Conservation (phyloP, 1,140 invertebrate species). For the Drosophila serrata region DNA sequence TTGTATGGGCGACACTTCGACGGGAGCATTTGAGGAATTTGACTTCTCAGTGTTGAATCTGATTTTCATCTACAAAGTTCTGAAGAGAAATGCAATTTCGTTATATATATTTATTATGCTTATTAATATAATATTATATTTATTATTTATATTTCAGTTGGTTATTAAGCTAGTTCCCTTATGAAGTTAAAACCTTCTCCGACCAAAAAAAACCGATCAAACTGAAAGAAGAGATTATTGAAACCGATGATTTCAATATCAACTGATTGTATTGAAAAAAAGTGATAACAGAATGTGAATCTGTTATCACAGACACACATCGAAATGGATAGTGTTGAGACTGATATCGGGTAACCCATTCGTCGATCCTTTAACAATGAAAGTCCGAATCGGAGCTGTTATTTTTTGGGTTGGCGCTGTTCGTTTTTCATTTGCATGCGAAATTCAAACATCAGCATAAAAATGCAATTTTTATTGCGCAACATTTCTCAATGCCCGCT, state of each 20-base stretch:
- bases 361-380: conserved; percentile 14
- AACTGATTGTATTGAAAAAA: background rate
- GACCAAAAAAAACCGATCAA: background rate
- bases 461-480: conserved; percentile 84
- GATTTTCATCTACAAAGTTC: background rate
- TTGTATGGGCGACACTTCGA: background rate
- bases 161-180: background rate
- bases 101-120: too few species aligned
- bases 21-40: background rate
- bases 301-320: background rate
- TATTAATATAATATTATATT: too few species aligned
- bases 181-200: too few species aligned
- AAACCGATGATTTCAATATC: background rate
- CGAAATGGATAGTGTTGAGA: background rate
- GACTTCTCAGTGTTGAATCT: background rate
- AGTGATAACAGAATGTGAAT: background rate
- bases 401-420: conserved; percentile 55
- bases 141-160: background rate
- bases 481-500: conserved; percentile 82
- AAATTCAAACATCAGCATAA: conserved; percentile 84
- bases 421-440: conserved; percentile 82
- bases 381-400: conserved; percentile 9
- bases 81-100: background rate
- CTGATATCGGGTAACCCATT: conserved; percentile 15
- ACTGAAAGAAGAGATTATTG: background rate